A percentile compares a stretch with the other conserved stretches of the same genome.
phyloP scores from a whole-genome alignment of 2,888 invertebrate species.

The Diarsia rubi region DNA sequence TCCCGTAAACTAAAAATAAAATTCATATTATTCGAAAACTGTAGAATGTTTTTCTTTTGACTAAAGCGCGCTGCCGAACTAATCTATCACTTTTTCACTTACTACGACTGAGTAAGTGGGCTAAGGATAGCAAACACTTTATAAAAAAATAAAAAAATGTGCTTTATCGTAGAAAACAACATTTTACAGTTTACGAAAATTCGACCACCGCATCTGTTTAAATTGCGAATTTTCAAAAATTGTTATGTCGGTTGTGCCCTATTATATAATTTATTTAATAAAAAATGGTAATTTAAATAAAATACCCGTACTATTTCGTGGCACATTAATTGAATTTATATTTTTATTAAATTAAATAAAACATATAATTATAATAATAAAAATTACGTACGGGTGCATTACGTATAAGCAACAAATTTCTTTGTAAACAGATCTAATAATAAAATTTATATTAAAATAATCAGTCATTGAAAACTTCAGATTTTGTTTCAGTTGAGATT shows the following conservation, averaged over 20 bases:
- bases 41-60: slow-evolving; percentile 27
- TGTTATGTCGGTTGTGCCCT: slow-evolving; percentile 48
- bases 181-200: slow-evolving; percentile 42
- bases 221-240: slow-evolving; percentile 53
- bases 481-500: slow-evolving; percentile 83
- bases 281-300: slow-evolving; percentile 76
- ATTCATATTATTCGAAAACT: slow-evolving; percentile 24
- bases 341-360: slow-evolving; percentile 71
- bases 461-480: slow-evolving; percentile 90
- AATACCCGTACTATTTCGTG: slow-evolving; percentile 88
- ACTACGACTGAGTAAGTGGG: slow-evolving; percentile 77
- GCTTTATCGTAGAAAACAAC: slow-evolving; percentile 43
- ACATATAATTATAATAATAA: slow-evolving; percentile 65
- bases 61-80: slow-evolving; percentile 63
- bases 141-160: slow-evolving; percentile 33
- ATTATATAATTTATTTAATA: slow-evolving; percentile 65
- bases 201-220: neutral
- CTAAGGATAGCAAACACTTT: slow-evolving; percentile 71
- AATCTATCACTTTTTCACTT: slow-evolving; percentile 73
- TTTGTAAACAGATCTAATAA: slow-evolving; percentile 83
- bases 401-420: slow-evolving; percentile 65
- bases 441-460: slow-evolving; percentile 74
- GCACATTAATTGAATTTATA: slow-evolving; percentile 80
- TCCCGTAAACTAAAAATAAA: neutral
- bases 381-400: slow-evolving; percentile 77